Conservation (phyloP, 2,888 invertebrate species). For the Synergus japonicus region DNA sequence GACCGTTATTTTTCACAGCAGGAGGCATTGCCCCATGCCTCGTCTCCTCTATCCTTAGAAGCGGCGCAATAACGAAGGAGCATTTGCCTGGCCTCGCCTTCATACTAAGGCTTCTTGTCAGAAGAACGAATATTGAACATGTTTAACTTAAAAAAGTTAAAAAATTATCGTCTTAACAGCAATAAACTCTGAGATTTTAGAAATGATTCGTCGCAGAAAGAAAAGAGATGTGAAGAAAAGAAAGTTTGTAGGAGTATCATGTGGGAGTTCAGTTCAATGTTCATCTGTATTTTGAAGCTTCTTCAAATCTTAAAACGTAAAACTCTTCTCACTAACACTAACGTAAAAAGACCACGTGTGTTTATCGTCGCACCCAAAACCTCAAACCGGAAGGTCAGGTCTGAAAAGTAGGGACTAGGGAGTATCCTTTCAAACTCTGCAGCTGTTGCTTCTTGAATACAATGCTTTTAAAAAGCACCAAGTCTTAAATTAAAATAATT, state of each 20-base stretch:
- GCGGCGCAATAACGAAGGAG: neutral
- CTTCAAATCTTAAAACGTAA: neutral
- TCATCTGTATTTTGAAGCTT: slow-evolving; percentile 14
- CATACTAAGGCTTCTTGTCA: slow-evolving; percentile 11
- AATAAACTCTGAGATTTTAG: neutral
- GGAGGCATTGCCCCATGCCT: slow-evolving; percentile 2
- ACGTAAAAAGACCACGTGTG: slow-evolving; percentile 21
- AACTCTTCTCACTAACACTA: neutral
- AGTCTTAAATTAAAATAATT: neutral
- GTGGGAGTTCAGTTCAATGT: slow-evolving; percentile 7
- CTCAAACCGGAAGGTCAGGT: slow-evolving; percentile 36
- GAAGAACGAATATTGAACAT: neutral
- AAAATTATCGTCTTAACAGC: neutral
- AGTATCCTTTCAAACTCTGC: slow-evolving; percentile 12
- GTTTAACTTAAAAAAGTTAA: neutral
- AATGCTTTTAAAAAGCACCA: slow-evolving; percentile 23
- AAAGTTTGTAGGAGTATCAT: neutral
- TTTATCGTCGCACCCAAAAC: slow-evolving; percentile 27
- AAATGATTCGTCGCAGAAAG: neutral
- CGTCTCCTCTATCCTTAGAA: neutral
- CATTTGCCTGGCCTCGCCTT: slow-evolving; percentile 16
- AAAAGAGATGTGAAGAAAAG: slow-evolving; percentile 26
- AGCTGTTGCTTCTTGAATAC: slow-evolving; percentile 16
- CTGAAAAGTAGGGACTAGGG: neutral
- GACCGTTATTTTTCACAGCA: slow-evolving; percentile 28